Evolutionary conservation across 2,113 vertebrate genomes (phyloP), one percentile per base, ranked within the genome.

Genomic region (Mustelus asterias): DNA sequence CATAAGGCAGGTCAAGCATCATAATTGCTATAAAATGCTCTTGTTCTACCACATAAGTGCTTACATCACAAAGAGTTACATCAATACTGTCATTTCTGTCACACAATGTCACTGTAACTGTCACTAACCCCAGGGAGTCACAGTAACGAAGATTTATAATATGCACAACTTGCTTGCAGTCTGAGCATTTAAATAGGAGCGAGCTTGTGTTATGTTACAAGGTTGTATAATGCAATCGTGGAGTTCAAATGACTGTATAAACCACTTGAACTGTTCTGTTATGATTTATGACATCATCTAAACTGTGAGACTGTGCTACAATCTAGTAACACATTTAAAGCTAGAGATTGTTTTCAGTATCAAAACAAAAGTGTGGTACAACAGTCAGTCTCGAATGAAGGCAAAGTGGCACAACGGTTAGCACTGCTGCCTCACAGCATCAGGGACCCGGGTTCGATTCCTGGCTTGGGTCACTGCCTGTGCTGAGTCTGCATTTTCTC

Each of bases 1-100:
- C 60, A 65, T 24, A 92, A 92, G 89, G 89, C 58, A 92, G 89
- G 58, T 92, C 60, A 92, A 92, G 89, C 89, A 65, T 37, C 60
- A 92, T 92, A 92, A 92, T 92, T 92, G 89, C 89, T 65, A 65
- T 92, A 92, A 92, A 92, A 92, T 92, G 89, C 60, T 65, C 60
- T 41, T 65, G 89, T 92, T 60, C 89, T 37, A 65, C 60, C 33
- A 37, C 89, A 65, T 92, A 92, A 92, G 89, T 92, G 33, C 89
- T 92, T 92, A 92, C 89, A 65, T 92, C 89, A 92, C 89, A 92
- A 65, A 41, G 33, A 37, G 89, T 93, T 93, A 93, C 89, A 93
- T 93, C 89, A 65, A 65, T 93, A 65, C 63, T 93, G 89, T 65
- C 89, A 93, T 18, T 93, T 65, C 89, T 65, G 33, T 65, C 60